Conservation (phyloP, 2,113 vertebrate species). For the Carassius carassius region DNA sequence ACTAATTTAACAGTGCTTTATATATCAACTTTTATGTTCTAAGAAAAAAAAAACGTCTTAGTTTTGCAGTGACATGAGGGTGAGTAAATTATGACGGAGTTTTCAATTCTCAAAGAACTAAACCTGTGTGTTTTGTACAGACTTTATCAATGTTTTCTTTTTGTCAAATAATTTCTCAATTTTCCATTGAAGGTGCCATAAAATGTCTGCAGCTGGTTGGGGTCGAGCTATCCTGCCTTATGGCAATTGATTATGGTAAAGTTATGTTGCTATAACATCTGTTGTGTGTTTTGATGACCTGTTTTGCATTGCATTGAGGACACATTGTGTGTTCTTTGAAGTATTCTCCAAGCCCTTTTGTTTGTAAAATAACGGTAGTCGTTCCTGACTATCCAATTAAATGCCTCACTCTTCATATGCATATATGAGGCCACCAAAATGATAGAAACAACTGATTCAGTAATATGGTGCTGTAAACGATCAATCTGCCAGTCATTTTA, state of each 20-base stretch:
- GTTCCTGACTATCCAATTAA: slow-evolving; percentile 15
- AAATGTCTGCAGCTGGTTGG: neutral
- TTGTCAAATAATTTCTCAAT: neutral
- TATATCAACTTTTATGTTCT: neutral
- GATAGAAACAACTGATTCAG: neutral
- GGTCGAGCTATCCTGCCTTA: neutral
- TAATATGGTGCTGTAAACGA: neutral
- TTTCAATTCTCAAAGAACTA: neutral
- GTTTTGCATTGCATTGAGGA: slow-evolving; percentile 10
- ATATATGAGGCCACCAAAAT: slow-evolving; percentile 18
- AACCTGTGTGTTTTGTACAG: slow-evolving; percentile 11
- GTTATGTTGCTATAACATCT: neutral
- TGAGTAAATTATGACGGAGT: neutral
- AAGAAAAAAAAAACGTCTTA: neutral
- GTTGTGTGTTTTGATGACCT: neutral
- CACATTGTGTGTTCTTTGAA: slow-evolving; percentile 21
- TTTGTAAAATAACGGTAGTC: slow-evolving; percentile 17
- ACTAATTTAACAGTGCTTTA: neutral
- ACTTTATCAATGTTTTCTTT: neutral
- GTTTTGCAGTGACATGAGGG: neutral
- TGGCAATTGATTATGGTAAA: neutral
- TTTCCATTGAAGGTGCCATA: neutral
- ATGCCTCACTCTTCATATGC: slow-evolving; percentile 41
- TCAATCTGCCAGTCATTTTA: neutral
- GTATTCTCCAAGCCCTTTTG: slow-evolving; percentile 8